Evolutionary conservation across 2,888 invertebrate genomes (phyloP), one percentile per base, ranked within the genome.

Genomic region (Esperia sulphurella): DNA sequence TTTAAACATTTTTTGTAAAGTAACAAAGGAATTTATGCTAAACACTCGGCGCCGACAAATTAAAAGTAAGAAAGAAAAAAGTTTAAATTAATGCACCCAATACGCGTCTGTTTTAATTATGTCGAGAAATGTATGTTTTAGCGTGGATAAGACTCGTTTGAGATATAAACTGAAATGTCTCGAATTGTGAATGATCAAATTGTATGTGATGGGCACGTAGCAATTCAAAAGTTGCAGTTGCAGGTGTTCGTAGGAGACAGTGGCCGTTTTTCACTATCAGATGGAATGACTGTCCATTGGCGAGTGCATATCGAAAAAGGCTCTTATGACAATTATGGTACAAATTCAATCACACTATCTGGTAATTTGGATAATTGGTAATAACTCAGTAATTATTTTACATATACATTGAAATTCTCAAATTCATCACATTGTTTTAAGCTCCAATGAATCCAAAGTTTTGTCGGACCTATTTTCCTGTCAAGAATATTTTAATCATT

Each of bases 51-150:
- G 69, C 74, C 68, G 74, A 79, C 87, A 86, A 89, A 89, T 88
- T 87, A 88, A 88, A 88, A 83, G 82, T 70, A 71, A 67, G 60
- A 67, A 69, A 65, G 75, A 77, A 83, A 79, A 75, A 66, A 79
- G 76, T 71, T 79, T 79, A 83, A 85, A 85, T 86, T 83, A 85
- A 86, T 87, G 84, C 85, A 84, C 83, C 79, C 82, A 71, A 79
- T 78, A 72, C 76, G 77, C 73, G 75, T 74, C 75, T 69, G 74
- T 81, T 87, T 86, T 87, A 86, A 88, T 88, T 87, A 80, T 80
- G 75, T 71, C 51, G 47, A 49, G 46, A 50, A 48, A 46, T 51
- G 60, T 55, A 52, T 43, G 42, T 28, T 41, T 45, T 56, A 45
- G 43, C 47, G 57, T 59, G 74, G 80, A 77, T 71, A 65, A 45